Base-by-base conservation (phyloP, 2,113 vertebrate genomes). In the Butastur rufipennis region DNA sequence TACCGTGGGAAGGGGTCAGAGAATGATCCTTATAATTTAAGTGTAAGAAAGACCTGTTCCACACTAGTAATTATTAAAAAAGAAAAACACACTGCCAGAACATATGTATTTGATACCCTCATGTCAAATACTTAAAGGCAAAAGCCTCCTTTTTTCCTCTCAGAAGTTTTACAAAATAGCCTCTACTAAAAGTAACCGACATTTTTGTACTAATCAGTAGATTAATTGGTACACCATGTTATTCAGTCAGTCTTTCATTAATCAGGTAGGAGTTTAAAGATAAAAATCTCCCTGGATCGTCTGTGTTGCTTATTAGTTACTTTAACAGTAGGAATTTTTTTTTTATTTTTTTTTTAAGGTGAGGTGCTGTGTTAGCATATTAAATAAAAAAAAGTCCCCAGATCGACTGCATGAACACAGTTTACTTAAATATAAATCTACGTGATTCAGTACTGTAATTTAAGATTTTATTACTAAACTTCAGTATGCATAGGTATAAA, bases 31-130 rank as follows among this genome's bases (percentile, higher is more conserved):
- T 81, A 1, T 5, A 45, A 56, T 38, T 65, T 14, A 67, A 50
- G 27, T 15, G 29, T 77, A 40, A 53, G 80, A 52, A 42, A 65
- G 34, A 59, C 18, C 23, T 82, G 9, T 82, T 82, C 40, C 34
- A 16, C 21, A 9, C 16, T 52, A 59, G 26, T 32, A 71, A 63
- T 67, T 45, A 38, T 26, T 53, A 6, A 55, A 56, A 83, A 77
- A 56, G 9, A 50, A 55, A 82, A 80, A 0, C 42, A 26, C 10
- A 7, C 31, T 58, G 38, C 52, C 66, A 40, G 56, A 50, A 68
- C 1, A 0, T 36, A 29, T 3, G 2, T 63, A 25, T 62, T 58
- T 47, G 47, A 7, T 89, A 36, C 5, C 36, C 8, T 3, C n/a
- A 15, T 1, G 3, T 58, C 52, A 66, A 43, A 31, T 55, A 73